Conservation (phyloP, 2,113 vertebrate species). For the Bubo bubo region DNA sequence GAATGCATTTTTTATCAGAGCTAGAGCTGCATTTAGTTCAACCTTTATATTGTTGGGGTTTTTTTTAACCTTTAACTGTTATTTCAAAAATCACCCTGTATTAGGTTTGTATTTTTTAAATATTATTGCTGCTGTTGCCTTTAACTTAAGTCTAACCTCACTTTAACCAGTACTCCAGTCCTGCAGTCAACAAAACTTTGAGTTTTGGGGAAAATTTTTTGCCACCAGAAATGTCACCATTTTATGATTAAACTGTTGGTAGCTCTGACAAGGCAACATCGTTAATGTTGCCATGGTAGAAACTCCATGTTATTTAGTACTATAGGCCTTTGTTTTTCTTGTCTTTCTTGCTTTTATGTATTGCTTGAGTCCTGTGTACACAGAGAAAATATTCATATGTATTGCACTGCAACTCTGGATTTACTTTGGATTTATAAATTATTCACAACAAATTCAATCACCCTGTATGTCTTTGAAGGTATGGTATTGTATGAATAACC, state of each 20-base stretch:
- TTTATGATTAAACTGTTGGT: not conserved
- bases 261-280: not conserved
- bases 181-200: not conserved
- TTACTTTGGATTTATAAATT: constrained; percentile 67
- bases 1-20: not conserved
- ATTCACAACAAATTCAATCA: constrained; percentile 54
- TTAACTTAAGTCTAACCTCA: not conserved
- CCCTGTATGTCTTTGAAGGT: constrained; percentile 27
- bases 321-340: not conserved
- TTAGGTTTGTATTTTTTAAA: not conserved
- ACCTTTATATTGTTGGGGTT: not conserved
- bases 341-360: constrained; percentile 3
- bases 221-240: not conserved
- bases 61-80: not conserved
- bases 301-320: not conserved
- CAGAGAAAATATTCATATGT: not conserved
- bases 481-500: constrained; percentile 27
- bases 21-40: not conserved
- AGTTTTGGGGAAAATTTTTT: not conserved
- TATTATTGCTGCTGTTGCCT: not conserved
- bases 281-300: not conserved
- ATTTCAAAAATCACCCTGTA: not conserved
- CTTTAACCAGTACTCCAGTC: not conserved
- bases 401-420: constrained; percentile 20
- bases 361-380: not conserved